Percentiles rank a stretch among this genome's conserved stretches.
Evolutionary conservation across 1,140 invertebrate genomes (phyloP).

Genomic region (Bursaphelenchus mucronatus): DNA sequence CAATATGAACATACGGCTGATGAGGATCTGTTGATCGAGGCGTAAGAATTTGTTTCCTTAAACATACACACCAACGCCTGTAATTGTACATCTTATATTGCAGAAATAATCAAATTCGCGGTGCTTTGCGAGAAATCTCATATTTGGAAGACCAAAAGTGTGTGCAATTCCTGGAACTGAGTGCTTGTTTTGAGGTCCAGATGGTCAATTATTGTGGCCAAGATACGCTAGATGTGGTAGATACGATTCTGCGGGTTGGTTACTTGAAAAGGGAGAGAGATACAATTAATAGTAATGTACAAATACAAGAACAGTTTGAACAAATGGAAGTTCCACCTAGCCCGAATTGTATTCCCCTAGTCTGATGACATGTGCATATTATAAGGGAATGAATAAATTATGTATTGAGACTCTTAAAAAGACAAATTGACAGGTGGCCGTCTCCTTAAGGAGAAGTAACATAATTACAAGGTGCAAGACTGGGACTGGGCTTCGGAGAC

Average conservation of each 20-base stretch:
- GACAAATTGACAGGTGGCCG: no score
- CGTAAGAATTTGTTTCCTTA: background rate
- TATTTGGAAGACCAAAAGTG: slow-evolving; percentile 7
- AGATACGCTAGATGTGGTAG: slow-evolving; percentile 1
- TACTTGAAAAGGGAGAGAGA: slow-evolving; percentile 1
- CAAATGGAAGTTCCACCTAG: no score
- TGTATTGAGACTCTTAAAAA: no score
- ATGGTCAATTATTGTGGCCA: background rate
- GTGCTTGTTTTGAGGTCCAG: background rate
- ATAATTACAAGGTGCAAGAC: no score
- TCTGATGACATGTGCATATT: no score
- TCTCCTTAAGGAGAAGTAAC: no score
- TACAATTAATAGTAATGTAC: no score
- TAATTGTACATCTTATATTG: background rate
- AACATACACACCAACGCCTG: background rate
- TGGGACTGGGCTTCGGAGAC: no score
- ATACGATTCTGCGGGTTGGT: slow-evolving; percentile 9
- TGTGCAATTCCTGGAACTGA: slow-evolving; percentile 2
- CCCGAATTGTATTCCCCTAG: no score
- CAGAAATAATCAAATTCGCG: background rate
- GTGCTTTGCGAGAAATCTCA: no score
- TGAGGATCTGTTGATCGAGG: background rate
- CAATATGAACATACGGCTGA: background rate
- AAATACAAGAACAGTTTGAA: no score
- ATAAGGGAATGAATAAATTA: no score